Base-by-base conservation (phyloP, 2,888 invertebrate genomes). In the Eupeodes luniger region DNA sequence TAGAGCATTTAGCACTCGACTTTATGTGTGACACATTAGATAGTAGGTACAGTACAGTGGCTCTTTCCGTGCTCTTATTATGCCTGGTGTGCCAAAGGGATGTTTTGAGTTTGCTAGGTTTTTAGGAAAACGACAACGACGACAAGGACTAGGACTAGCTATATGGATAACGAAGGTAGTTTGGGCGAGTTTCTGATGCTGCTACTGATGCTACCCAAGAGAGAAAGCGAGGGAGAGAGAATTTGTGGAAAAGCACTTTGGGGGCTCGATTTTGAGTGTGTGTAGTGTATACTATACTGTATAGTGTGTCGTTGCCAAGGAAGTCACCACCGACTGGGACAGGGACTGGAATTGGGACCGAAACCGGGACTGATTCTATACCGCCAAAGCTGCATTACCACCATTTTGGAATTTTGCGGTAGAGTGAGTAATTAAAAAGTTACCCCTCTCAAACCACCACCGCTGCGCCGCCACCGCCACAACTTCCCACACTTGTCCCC, bases 381-480 rank as follows among this genome's bases (percentile, higher is more conserved):
- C 36, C 5, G 19, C 55, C 55, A 16, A 11, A 19, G 55, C 19
- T 70, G 40, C 19, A 44, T 6, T 19, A 49, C 70, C 55, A 57
- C 57, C 70, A 59, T 72, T 66, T 72, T n/a, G 34, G 47, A 72
- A 53, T 69, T 67, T 64, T 67, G 57, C 55, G 67, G 67, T 69
- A 69, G 86, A 78, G 57, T 84, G 87, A 77, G 87, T 87, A 87
- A 87, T 87, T 87, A 87, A 87, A 87, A 84, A 76, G 72, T 80
- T 70, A 72, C 57, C 62, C 78, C 67, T 51, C 27, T 47, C 53
- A 11, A 19, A 9, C 61, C 64, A 11, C 14, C 36, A 1, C 4
- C 62, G 1, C 19, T 19, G 19, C 19, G 19, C 19, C 1, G 19
- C 19, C 19, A 19, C 19, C 1, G 19, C 19, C 19, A 19, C 19